These are phyloP conservation scores for Astatotilapia flaviijosephi DNA, from an alignment of 2,113 vertebrate genomes.

Conservation along the genomic window DNA sequence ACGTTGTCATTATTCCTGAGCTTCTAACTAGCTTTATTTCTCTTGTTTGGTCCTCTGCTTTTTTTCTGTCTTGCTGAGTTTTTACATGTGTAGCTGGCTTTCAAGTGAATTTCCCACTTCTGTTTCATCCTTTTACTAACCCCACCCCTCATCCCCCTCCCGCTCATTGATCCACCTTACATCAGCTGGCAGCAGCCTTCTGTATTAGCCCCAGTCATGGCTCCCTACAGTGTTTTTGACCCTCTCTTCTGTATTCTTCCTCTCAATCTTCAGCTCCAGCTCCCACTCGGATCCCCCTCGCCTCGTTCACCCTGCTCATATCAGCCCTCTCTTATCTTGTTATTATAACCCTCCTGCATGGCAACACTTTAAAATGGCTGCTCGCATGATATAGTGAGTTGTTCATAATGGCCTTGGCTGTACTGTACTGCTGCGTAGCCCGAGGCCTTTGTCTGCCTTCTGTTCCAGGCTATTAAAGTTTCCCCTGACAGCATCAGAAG, in stretches of 20 bases:
- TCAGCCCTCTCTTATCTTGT: slow-evolving; percentile 65
- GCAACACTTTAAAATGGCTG: slow-evolving; percentile 64
- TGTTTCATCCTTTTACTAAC: neutral
- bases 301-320: slow-evolving; percentile 20
- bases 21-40: neutral
- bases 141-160: neutral
- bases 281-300: slow-evolving; percentile 1
- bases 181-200: slow-evolving; percentile 22
- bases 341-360: slow-evolving; percentile 70
- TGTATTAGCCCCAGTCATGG: slow-evolving; percentile 20
- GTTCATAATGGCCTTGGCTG: slow-evolving; percentile 62
- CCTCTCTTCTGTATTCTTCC: neutral
- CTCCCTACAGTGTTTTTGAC: slow-evolving; percentile 23
- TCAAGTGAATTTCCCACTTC: neutral
- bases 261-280: neutral
- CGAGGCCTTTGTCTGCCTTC: slow-evolving; percentile 38
- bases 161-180: slow-evolving; percentile 17
- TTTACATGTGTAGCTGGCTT: neutral
- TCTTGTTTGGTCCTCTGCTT: neutral
- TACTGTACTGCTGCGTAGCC: slow-evolving; percentile 28
- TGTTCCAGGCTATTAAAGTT: slow-evolving; percentile 63
- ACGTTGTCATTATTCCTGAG: neutral
- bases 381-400: slow-evolving; percentile 64
- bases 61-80: neutral
- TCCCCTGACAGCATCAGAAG: slow-evolving; percentile 56